phyloP scores from a whole-genome alignment of 92 coral and sea anemone genomes.

The Actinernus sp. region DNA sequence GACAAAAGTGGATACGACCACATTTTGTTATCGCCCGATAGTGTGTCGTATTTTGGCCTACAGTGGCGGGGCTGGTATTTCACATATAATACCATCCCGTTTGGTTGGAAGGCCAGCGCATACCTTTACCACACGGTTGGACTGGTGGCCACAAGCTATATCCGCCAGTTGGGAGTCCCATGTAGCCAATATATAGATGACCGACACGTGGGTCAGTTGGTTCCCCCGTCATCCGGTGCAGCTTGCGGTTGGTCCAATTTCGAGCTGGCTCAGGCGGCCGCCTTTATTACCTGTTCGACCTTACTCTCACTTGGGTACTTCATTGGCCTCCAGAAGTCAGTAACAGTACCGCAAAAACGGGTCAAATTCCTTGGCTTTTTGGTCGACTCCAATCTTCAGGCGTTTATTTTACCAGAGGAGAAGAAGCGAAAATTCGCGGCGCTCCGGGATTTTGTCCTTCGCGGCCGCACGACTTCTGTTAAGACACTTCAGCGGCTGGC shows the following conservation, averaged over 20 bases:
- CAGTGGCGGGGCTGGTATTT: constrained; percentile 34
- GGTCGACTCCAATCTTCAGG: constrained; percentile 8
- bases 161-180: constrained; percentile 14
- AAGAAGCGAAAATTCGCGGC: no score
- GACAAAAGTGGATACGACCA: constrained; percentile 31
- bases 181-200: constrained; percentile 44
- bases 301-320: constrained; percentile 24
- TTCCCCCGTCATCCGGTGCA: constrained; percentile 2
- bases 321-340: constrained; percentile 16
- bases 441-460: no score
- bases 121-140: constrained; percentile 34
- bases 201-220: constrained; percentile 48
- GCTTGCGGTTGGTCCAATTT: constrained; percentile 9
- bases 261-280: constrained; percentile 16
- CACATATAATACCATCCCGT: constrained; percentile 2
- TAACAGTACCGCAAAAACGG: not conserved
- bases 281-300: constrained; percentile 17
- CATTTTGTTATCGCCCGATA: not conserved
- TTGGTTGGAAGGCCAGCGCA: constrained; percentile 42
- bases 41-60: constrained; percentile 5
- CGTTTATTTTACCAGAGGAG: constrained; percentile 4
- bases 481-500: no score
- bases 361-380: constrained; percentile 25
- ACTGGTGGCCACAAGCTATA: constrained; percentile 22
- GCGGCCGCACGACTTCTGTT: no score